These are phyloP conservation scores for Ypsolopha sequella DNA, from an alignment of 2,888 invertebrate genomes.

Conservation along the genomic window DNA sequence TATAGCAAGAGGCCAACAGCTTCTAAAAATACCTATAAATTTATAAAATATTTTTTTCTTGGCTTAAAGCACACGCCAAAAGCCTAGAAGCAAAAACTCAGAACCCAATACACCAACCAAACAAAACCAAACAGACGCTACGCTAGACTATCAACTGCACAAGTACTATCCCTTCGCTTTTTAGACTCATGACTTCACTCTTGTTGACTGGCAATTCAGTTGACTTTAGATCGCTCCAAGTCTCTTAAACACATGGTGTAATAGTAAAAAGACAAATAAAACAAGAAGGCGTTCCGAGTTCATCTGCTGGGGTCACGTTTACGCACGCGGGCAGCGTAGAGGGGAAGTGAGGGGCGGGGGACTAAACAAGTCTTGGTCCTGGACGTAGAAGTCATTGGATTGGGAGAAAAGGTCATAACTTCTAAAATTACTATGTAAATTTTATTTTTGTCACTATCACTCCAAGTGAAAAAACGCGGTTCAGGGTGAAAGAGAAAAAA, in stretches of 20 bases:
- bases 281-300: conserved; percentile 39
- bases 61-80: neutral
- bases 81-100: neutral
- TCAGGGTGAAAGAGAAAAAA: no score
- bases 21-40: no score
- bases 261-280: conserved; percentile 1
- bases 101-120: neutral
- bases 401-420: conserved; percentile 1
- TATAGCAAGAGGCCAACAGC: no score
- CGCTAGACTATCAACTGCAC: neutral
- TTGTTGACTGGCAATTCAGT: no score
- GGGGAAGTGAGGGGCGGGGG: conserved; percentile 16
- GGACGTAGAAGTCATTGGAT: conserved; percentile 7
- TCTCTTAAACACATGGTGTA: no score
- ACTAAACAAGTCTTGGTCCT: conserved; percentile 32
- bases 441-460: no score
- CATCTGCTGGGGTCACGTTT: conserved; percentile 60
- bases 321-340: conserved; percentile 56
- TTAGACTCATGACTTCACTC: no score
- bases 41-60: no score
- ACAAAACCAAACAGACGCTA: neutral
- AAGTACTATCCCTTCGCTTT: no score
- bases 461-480: no score
- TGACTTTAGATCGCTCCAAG: no score
- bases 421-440: no score